These are phyloP conservation scores for Zosterops hypoxanthus DNA, from an alignment of 2,113 vertebrate genomes.

Conservation along the genomic window DNA sequence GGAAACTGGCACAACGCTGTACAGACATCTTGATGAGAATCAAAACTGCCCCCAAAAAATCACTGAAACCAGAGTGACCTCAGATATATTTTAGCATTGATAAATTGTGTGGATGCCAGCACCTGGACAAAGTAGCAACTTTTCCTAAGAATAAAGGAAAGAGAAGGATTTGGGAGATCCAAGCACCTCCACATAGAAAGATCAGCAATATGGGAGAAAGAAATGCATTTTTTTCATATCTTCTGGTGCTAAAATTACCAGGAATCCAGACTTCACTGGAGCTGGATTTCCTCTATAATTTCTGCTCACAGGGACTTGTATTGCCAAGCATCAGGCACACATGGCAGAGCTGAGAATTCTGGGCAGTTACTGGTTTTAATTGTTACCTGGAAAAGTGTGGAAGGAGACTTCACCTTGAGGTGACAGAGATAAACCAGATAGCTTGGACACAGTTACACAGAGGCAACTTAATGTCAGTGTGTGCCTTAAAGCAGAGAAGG, in stretches of 20 bases:
- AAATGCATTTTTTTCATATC: not conserved
- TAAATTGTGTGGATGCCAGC: not conserved
- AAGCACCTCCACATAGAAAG: not conserved
- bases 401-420: not conserved
- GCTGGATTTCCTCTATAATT: not conserved
- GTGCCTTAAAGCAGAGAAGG: not conserved
- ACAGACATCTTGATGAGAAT: not conserved
- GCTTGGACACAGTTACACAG: not conserved
- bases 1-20: not conserved
- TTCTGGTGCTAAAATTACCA: not conserved
- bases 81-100: not conserved
- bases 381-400: not conserved
- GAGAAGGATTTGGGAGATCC: not conserved
- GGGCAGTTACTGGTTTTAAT: not conserved
- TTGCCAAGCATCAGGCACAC: not conserved
- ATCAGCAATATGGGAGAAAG: not conserved
- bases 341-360: not conserved
- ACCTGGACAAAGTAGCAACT: not conserved
- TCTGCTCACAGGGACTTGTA: rapidly evolving
- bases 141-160: not conserved
- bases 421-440: not conserved
- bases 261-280: not conserved
- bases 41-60: not conserved
- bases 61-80: not conserved
- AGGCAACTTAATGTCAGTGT: not conserved